A percentile compares a stretch with the other conserved stretches of the same genome.
These are phyloP conservation scores for Pteromalus puparum DNA, from an alignment of 1,140 invertebrate genomes.

Conservation along the genomic window DNA sequence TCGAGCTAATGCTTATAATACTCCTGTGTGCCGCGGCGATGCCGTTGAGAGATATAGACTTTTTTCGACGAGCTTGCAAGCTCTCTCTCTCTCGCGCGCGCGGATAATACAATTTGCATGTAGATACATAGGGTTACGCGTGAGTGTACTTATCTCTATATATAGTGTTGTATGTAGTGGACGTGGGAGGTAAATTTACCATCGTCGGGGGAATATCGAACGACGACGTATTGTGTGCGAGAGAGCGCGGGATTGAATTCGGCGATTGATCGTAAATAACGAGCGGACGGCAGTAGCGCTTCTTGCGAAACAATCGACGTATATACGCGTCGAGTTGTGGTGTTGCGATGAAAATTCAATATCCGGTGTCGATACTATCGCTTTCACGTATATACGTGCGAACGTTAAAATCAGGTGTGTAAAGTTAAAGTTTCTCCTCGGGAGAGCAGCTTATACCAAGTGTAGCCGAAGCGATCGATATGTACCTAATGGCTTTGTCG, in stretches of 20 bases:
- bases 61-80: neutral
- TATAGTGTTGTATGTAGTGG: no score
- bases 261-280: neutral
- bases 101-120: no score
- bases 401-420: no score
- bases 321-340: neutral
- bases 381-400: no score
- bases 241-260: neutral
- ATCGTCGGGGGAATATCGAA: neutral
- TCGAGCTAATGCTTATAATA: constrained; percentile 3
- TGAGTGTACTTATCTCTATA: no score
- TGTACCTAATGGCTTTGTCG: constrained; percentile 53
- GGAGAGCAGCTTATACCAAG: neutral
- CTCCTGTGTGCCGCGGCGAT: no score
- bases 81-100: no score
- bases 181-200: neutral
- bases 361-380: neutral
- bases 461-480: neutral
- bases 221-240: neutral
- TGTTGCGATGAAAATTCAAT: constrained; percentile 13
- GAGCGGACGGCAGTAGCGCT: neutral
- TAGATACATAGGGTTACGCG: no score
- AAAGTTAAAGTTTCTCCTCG: no score
- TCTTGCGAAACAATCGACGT: neutral
- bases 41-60: no score